Percentiles rank a stretch among this genome's conserved stretches.
phyloP scores from a whole-genome alignment of 2,113 vertebrate species.

The Larimichthys crocea region DNA sequence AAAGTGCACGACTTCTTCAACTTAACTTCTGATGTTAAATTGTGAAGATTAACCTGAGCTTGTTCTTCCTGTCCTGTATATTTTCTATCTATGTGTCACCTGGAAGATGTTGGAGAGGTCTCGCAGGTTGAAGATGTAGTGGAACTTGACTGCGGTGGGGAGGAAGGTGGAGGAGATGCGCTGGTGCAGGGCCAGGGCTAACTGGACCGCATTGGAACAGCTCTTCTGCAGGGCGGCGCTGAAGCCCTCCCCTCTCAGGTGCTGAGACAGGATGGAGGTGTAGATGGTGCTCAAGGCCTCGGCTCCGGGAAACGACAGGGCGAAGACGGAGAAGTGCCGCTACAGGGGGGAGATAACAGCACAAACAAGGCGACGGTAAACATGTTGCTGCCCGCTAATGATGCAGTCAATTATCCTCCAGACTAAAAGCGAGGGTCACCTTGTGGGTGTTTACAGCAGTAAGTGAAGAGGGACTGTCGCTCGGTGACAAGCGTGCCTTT shows the following conservation, averaged over 20 bases:
- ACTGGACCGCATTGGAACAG: conserved; percentile 82
- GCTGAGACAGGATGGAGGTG: conserved; percentile 89
- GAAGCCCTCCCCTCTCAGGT: conserved; percentile 86
- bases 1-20: conserved; percentile 18
- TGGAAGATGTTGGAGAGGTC: conserved; percentile 98
- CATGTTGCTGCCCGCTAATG: not conserved
- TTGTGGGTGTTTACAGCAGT: not conserved
- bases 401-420: not conserved
- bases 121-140: conserved; percentile 96
- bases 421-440: conserved; percentile 6
- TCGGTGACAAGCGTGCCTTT: conserved; percentile 3
- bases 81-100: conserved; percentile 71
- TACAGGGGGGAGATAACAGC: conserved; percentile 58
- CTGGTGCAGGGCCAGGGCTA: conserved; percentile 90
- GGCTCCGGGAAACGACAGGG: conserved; percentile 88
- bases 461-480: not conserved
- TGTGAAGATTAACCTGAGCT: conserved; percentile 19
- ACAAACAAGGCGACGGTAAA: conserved; percentile 3
- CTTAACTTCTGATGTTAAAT: conserved; percentile 16
- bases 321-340: conserved; percentile 96
- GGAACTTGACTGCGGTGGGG: conserved; percentile 95
- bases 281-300: conserved; percentile 94
- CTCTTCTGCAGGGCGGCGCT: conserved; percentile 83
- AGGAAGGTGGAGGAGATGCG: conserved; percentile 89
- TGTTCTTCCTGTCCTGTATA: not conserved